phyloP scores from a whole-genome alignment of 2,888 invertebrate species.

The Microctonus brassicae region DNA sequence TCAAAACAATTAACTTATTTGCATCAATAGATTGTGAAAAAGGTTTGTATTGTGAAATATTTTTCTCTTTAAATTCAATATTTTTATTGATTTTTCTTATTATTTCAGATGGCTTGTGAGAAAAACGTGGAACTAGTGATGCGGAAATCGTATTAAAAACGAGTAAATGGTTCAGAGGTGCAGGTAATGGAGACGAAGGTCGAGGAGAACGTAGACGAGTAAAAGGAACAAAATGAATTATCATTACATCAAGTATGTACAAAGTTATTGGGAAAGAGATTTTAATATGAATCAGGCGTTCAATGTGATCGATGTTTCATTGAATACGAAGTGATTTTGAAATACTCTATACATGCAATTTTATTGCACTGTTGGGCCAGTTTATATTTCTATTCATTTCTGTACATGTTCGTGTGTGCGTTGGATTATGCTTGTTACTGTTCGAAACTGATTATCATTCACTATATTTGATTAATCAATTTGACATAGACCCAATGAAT shows the following conservation, averaged over 20 bases:
- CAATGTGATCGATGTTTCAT: not conserved
- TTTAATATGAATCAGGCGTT: not conserved
- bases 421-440: no score
- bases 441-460: no score
- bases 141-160: constrained; percentile 46
- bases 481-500: no score
- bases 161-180: constrained; percentile 46
- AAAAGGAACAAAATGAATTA: not conserved
- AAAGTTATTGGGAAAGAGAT: not conserved
- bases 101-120: constrained; percentile 5
- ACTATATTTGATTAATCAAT: no score
- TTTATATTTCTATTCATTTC: no score
- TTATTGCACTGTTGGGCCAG: not conserved
- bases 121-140: constrained; percentile 38
- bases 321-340: not conserved
- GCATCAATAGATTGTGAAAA: no score
- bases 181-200: constrained; percentile 47
- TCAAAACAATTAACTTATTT: no score
- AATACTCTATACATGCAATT: not conserved
- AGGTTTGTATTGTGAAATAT: constrained; percentile 14
- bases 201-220: constrained; percentile 42
- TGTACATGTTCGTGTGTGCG: no score
- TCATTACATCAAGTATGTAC: not conserved
- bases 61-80: no score
- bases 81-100: not conserved